Evolutionary conservation across 35 echinoderm and acorn worm genomes (phyloP).

Genomic region (Lytechinus variegatus): DNA sequence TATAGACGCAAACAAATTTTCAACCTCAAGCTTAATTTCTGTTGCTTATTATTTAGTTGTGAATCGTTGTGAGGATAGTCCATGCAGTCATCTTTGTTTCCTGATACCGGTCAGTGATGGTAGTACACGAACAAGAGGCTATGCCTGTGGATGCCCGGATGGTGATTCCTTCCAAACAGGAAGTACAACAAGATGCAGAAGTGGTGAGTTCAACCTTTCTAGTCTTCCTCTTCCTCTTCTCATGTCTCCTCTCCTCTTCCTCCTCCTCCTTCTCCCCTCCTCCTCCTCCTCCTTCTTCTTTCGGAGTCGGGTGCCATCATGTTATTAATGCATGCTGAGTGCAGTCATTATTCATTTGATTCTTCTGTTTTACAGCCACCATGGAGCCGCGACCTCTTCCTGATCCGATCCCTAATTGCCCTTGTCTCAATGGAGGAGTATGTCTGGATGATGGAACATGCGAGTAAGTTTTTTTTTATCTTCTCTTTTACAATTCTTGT

Average conservation of each 20-base stretch:
- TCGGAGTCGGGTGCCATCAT: background rate
- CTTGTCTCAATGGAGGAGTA: conserved; percentile 52
- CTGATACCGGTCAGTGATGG: conserved; percentile 16
- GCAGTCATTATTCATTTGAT: background rate
- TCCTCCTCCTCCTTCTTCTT: background rate
- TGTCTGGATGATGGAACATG: conserved; percentile 45
- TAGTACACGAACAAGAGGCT: conserved; percentile 11
- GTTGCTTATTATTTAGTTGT: conserved; percentile 38
- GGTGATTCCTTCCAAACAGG: conserved; percentile 23
- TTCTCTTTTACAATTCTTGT: background rate
- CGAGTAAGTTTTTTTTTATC: conserved; percentile 38
- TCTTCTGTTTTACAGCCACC: background rate
- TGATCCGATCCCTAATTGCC: conserved; percentile 40
- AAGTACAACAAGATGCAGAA: background rate
- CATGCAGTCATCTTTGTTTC: conserved; percentile 55
- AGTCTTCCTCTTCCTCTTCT: background rate
- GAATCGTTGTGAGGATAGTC: conserved; percentile 50
- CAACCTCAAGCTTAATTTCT: background rate
- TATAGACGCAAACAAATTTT: no score
- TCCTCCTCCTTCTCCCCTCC: no score
- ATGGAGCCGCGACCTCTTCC: background rate
- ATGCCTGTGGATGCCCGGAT: conserved; percentile 51
- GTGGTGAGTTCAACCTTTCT: conserved; percentile 34
- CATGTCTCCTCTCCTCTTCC: background rate
- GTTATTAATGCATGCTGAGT: no score